Percentiles rank a stretch among this genome's conserved stretches.
Conservation (phyloP, 1,140 invertebrate genomes). For the Cydia splendana region DNA sequence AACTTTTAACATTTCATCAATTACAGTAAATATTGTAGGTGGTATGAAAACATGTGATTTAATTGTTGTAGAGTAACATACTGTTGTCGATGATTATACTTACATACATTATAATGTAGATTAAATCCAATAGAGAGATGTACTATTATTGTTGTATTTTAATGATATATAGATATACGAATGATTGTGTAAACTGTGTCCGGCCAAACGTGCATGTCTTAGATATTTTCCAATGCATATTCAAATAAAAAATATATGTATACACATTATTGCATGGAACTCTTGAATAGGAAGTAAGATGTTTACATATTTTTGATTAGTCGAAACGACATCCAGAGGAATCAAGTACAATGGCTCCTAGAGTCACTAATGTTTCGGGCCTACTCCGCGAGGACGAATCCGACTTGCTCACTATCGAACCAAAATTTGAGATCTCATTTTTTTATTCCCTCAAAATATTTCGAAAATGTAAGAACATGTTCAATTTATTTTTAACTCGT, state of each 20-base stretch:
- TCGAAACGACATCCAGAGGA: conserved; percentile 49
- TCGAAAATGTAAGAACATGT: conserved; percentile 32
- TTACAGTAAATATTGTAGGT: conserved; percentile 52
- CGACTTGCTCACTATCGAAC: conserved; percentile 72
- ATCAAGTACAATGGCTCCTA: conserved; percentile 67
- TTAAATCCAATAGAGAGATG: conserved; percentile 74
- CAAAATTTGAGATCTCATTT: conserved; percentile 78
- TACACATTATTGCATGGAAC: conserved; percentile 56
- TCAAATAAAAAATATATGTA: conserved; percentile 55
- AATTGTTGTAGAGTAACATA: conserved; percentile 72
- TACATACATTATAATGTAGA: conserved; percentile 70
- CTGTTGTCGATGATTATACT: conserved; percentile 68
- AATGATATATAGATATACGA: conserved; percentile 68
- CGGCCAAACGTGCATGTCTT: conserved; percentile 70
- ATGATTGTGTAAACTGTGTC: conserved; percentile 66
- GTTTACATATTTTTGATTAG: conserved; percentile 41
- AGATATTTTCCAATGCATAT: conserved; percentile 65
- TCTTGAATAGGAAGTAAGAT: conserved; percentile 44
- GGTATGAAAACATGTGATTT: conserved; percentile 74
- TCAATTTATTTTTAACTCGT: conserved; percentile 40
- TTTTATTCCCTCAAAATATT: conserved; percentile 48
- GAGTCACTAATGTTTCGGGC: conserved; percentile 44
- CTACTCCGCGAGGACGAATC: conserved; percentile 57
- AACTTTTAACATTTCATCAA: conserved; percentile 58
- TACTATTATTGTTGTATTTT: conserved; percentile 75